phyloP scores from a whole-genome alignment of 53 echinoderm and acorn worm genomes.

The Henricia sp. region DNA sequence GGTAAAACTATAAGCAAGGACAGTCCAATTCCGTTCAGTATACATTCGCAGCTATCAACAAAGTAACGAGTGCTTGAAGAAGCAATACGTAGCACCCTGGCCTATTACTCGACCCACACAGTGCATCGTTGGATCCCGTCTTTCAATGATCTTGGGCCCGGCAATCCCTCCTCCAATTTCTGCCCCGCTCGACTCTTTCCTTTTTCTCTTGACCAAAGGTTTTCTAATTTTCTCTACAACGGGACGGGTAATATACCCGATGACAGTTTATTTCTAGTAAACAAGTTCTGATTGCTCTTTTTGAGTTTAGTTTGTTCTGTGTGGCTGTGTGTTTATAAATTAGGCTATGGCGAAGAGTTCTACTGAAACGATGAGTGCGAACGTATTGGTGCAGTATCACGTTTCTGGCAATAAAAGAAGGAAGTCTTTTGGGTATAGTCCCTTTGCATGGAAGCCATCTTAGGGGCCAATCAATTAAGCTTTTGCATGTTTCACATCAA shows the following conservation, averaged over 20 bases:
- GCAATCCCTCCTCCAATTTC: conserved; percentile 22
- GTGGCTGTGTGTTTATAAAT: too few relatives aligned
- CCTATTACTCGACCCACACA: neutral
- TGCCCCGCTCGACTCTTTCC: neutral
- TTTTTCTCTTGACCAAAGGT: neutral
- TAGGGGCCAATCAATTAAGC: too few relatives aligned
- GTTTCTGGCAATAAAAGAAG: too few relatives aligned
- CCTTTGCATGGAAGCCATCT: too few relatives aligned
- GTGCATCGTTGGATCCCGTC: conserved; percentile 6
- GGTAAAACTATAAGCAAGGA: neutral
- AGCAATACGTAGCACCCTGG: neutral
- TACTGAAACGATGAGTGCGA: too few relatives aligned
- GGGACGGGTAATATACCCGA: conserved; percentile 3
- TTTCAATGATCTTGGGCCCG: too few relatives aligned
- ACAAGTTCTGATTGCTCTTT: conserved; percentile 10
- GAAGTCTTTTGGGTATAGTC: too few relatives aligned
- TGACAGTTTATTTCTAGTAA: conserved; percentile 44
- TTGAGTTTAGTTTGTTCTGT: too few relatives aligned
- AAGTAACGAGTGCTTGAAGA: neutral
- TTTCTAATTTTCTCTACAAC: conserved; percentile 21
- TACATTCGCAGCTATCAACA: conserved; percentile 23
- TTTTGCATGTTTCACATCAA: too few relatives aligned
- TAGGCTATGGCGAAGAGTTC: too few relatives aligned
- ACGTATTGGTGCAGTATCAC: too few relatives aligned
- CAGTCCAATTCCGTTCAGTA: neutral